Evolutionary conservation across 2,888 invertebrate genomes (phyloP), one percentile per base, ranked within the genome.

Genomic region (Drosophila siamana): DNA sequence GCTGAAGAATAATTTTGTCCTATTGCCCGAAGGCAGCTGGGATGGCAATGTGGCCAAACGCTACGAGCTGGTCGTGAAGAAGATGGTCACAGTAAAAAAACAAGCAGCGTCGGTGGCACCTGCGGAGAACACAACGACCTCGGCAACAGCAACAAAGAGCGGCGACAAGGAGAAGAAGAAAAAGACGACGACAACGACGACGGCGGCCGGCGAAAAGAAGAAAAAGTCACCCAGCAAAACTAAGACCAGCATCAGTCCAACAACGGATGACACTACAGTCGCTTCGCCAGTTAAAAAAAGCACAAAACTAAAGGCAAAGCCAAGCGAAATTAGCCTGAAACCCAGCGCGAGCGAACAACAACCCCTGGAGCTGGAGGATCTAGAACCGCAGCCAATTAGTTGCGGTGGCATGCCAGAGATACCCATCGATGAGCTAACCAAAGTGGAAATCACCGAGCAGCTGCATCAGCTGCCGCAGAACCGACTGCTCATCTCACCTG

Each of bases 21-120:
- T 91, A 19, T 52, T 92, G 55, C 91, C 91, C 8, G 57, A 73
- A 11, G 89, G 87, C 13, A 83, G 74, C 6, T 92, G 92, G 91
- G 83, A 91, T 67, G 90, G 90, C 38, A 81, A 91, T 77, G 82
- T 86, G 5, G 61, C 74, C 52, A 82, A 86, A 48, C 91, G 92
- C 19, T 91, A 83, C 48, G 88, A 90, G 52, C 69, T 91, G 30
- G 62, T 80, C 44, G 71, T 85, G 8, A 78, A 70, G 40, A 89
- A 88, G 63, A 60, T 40, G 36, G 44, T 22, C 5, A 62, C 40
- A 40, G 48, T 28, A 8, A 69, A 64, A 36, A 80, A 66, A 19
- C 51, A 41, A 24, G 50, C 60, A 1, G 50, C 60, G 2, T 15
- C 13, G 13, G 56, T 30, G 2, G 5, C 26, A 7, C 4, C 30